Evolutionary conservation across 2,797 vertebrate genomes (phyloP), one percentile per base, ranked within the genome.

Genomic region (Hippocampus kuda): DNA sequence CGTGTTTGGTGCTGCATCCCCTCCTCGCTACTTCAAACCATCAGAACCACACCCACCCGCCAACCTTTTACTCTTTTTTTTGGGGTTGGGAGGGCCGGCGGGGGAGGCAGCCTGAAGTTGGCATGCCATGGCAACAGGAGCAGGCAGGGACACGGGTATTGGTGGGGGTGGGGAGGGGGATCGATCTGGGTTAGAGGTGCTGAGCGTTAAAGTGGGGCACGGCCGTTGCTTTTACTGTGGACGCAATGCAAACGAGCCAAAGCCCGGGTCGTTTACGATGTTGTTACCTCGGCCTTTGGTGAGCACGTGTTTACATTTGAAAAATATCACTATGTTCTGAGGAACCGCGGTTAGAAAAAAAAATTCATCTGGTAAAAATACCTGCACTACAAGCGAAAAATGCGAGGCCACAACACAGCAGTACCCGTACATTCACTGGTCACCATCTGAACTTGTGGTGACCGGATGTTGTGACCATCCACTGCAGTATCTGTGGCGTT

Each of bases 91-190:
- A 0, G 48, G 15, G 85, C 27, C 83, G 89, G 89, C 77, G 79
- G 4, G 48, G 15, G 85, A 83, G 89, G 89, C 77, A 80, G 85
- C 79, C 85, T 89, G 88, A 90, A 90, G 86, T 88, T 91, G 88
- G 79, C 82, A 87, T 92, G 72, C 90, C 89, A 92, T 91, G 87
- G 90, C 88, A 92, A 92, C 91, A 87, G 75, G 77, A 82, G 84
- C 86, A 86, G 59, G 82, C 81, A 86, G 76, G 82, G 80, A 84
- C 80, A 77, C 76, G 73, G 89, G 87, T 87, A 71, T 89, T 86
- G 88, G 84, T 79, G 81, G 75, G 79, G 78, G 22, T 69, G 15
- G 49, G 27, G 49, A 83, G 72, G 79, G 69, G 54, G 30, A 60
- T 60, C 59, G 16, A 60, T 60, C 15, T 16, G 59, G 27, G 59